Evolutionary conservation across 2,797 vertebrate genomes (phyloP).

Genomic region (Liparis tanakae): DNA sequence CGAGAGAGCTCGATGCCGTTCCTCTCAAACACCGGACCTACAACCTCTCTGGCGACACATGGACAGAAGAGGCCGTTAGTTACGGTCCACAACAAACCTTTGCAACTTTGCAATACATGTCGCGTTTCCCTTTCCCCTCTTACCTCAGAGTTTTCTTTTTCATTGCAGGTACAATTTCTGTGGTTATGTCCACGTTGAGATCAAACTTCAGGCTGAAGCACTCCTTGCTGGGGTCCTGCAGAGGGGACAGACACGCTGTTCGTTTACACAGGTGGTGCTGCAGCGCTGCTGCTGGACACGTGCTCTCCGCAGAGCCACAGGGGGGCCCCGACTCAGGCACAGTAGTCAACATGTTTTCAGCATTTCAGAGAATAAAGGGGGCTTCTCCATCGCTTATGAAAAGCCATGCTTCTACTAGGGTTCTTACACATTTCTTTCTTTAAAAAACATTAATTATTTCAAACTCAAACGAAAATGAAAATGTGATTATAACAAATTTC

Average conservation of each 20-base stretch:
- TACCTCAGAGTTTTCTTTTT: slow-evolving; percentile 96
- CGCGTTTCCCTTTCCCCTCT: slow-evolving; percentile 32
- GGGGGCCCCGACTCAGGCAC: slow-evolving; percentile 50
- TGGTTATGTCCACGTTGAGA: slow-evolving; percentile 88
- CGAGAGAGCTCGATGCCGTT: slow-evolving; percentile 88
- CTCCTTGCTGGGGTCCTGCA: slow-evolving; percentile 95
- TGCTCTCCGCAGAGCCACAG: slow-evolving; percentile 53
- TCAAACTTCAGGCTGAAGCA: slow-evolving; percentile 98
- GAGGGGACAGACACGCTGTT: slow-evolving; percentile 38
- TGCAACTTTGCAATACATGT: too few relatives aligned
- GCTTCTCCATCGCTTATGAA: not conserved
- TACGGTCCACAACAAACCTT: not conserved
- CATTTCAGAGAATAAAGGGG: slow-evolving; percentile 2
- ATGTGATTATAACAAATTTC: too few relatives aligned
- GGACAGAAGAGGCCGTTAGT: not conserved
- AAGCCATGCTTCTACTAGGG: not conserved
- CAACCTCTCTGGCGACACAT: slow-evolving; percentile 86
- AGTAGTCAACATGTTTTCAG: slow-evolving; percentile 7
- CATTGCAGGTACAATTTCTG: slow-evolving; percentile 92
- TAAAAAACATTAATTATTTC: too few relatives aligned
- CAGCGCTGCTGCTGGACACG: slow-evolving; percentile 27
- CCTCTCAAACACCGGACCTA: slow-evolving; percentile 92
- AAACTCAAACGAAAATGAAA: too few relatives aligned
- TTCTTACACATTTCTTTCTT: too few relatives aligned
- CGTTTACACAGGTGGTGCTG: slow-evolving; percentile 52